A percentile compares a stretch with the other conserved stretches of the same genome.
phyloP scores from a whole-genome alignment of 2,113 vertebrate species.

The Dasyprocta punctata region DNA sequence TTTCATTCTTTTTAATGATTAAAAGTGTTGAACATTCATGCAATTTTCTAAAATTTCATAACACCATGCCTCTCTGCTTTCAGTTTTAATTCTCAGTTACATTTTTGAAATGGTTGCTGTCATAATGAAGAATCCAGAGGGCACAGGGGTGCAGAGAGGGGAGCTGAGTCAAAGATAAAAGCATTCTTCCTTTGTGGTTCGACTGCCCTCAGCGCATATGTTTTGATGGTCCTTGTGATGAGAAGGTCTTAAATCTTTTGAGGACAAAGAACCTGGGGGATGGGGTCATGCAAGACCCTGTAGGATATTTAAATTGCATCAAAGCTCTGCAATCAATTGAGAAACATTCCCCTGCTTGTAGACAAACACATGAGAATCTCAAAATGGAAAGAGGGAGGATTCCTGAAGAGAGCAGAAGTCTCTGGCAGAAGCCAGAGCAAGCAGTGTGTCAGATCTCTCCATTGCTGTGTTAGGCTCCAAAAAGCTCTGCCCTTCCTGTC shows the following conservation, averaged over 20 bases:
- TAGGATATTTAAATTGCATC: not conserved
- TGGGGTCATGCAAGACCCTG: not conserved
- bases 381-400: not conserved
- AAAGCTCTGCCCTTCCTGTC: not conserved
- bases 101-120: conserved; percentile 2
- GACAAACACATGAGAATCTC: not conserved
- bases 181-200: not conserved
- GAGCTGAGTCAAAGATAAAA: not conserved
- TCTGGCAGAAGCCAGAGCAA: not conserved
- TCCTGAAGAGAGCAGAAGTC: not conserved
- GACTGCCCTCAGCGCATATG: not conserved
- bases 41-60: not conserved
- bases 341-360: not conserved
- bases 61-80: not conserved
- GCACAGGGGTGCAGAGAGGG: not conserved
- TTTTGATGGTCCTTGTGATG: not conserved
- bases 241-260: not conserved
- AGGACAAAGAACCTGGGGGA: not conserved
- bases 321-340: not conserved
- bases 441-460: not conserved
- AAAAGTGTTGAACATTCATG: not conserved
- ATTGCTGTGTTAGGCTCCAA: not conserved
- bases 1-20: not conserved
- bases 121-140: not conserved
- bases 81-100: not conserved